Evolutionary conservation across 2,113 vertebrate species (phyloP).

Genomic region (Morone chrysops): DNA sequence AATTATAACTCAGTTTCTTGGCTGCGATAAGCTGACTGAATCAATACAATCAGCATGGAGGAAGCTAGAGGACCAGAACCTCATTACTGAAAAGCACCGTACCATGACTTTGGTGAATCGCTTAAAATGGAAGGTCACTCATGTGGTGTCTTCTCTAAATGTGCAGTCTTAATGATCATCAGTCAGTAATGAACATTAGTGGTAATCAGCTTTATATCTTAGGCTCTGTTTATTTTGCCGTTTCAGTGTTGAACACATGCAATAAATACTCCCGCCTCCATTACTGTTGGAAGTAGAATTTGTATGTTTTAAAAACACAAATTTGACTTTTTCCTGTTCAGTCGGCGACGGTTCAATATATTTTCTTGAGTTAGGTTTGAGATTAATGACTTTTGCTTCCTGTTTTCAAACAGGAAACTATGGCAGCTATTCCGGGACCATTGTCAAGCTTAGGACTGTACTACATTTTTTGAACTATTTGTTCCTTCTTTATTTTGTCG

Average conservation of each 20-base stretch:
- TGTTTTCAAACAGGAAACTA: neutral
- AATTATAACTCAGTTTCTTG: neutral
- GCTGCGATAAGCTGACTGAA: constrained; percentile 24
- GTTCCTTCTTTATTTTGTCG: too few species aligned
- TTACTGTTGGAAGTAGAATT: neutral
- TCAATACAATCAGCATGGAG: constrained; percentile 35
- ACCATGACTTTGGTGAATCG: constrained; percentile 30
- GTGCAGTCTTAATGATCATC: constrained; percentile 14
- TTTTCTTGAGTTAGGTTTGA: neutral
- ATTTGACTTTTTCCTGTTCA: neutral
- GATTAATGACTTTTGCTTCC: neutral
- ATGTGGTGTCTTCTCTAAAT: constrained; percentile 18
- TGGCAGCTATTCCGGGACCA: neutral
- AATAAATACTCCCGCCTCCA: neutral
- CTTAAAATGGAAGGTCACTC: constrained; percentile 40
- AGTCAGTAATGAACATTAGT: constrained; percentile 19
- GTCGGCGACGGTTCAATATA: neutral
- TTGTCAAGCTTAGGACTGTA: neutral
- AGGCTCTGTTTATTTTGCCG: neutral
- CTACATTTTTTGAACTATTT: too few species aligned
- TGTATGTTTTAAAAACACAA: neutral
- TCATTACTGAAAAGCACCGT: constrained; percentile 35
- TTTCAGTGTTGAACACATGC: neutral
- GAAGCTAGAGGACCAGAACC: constrained; percentile 32
- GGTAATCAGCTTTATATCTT: neutral